Evolutionary conservation across 2,797 vertebrate genomes (phyloP), one percentile per base, ranked within the genome.

Genomic region (Sebastolobus altivelis): DNA sequence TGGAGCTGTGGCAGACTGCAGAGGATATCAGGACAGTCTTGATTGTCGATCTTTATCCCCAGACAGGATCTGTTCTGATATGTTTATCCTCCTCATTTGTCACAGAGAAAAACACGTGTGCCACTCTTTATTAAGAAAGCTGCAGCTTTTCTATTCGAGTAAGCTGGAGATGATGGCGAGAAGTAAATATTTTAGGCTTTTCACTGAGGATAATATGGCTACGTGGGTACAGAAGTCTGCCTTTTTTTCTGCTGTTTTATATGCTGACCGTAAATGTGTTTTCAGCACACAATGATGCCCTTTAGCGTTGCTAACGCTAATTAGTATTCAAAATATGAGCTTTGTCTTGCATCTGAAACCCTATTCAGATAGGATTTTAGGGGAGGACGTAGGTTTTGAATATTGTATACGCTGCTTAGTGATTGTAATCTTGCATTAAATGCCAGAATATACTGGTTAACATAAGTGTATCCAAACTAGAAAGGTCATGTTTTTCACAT

Each of bases 11-110:
- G 90, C 79, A 78, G 81, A 83, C 84, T 75, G 82, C 84, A 77
- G 82, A 88, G 82, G 75, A 90, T 87, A 90, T 81, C 75, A 65
- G 85, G 76, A 84, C 31, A 66, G 75, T 85, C 74, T 83, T 84
- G 85, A 91, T 86, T 87, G 88, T 82, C 29, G 54, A 86, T 88
- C 79, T 83, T 89, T 90, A 91, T 88, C 85, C 54, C 27, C 16
- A 20, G 79, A 87, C 76, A 76, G 72, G 77, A 87, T 81, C 38
- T 66, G 59, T 66, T 65, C 79, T 81, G 86, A 87, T 89, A 80
- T 77, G 67, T 87, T 88, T 83, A 82, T 82, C 65, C n/a, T 78
- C 35, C 37, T 65, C 80, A 38, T 88, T 73, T 85, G 38, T 79
- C 35, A 70, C 29, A 67, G 46, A 76, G 37, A 82, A 79, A 65